A percentile compares a stretch with the other conserved stretches of the same genome.
phyloP scores from a whole-genome alignment of 2,888 invertebrate species.

The Volucella bombylans region DNA sequence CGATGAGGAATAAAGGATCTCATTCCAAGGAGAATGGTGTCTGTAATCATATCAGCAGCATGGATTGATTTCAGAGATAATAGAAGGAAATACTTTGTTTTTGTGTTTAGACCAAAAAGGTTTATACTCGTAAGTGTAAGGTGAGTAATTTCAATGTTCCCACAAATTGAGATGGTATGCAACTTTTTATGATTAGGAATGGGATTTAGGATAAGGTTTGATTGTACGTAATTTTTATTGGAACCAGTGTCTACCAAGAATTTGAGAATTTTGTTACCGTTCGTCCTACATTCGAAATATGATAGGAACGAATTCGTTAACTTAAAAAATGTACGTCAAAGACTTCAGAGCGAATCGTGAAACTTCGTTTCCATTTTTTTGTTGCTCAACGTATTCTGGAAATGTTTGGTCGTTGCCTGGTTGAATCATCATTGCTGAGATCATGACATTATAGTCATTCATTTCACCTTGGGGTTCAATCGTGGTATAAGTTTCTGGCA shows the following conservation, averaged over 20 bases:
- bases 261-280: neutral
- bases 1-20: too few relatives aligned
- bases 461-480: too few relatives aligned
- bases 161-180: neutral
- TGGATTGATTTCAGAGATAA: conserved; percentile 40
- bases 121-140: conserved; percentile 20
- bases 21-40: too few relatives aligned
- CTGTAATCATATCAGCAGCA: too few relatives aligned
- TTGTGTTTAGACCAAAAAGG: conserved; percentile 1
- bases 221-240: too few relatives aligned
- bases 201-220: too few relatives aligned
- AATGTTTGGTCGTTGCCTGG: neutral
- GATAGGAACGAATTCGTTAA: conserved; percentile 23
- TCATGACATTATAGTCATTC: too few relatives aligned
- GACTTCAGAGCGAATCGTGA: too few relatives aligned
- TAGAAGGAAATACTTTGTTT: conserved; percentile 30
- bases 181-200: too few relatives aligned
- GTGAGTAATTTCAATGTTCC: conserved; percentile 6
- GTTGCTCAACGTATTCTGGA: neutral
- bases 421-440: neutral
- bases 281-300: conserved; percentile 15
- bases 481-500: neutral
- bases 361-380: neutral
- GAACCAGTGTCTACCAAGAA: neutral
- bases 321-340: neutral